phyloP scores from a whole-genome alignment of 2,113 vertebrate species.

The Acinonyx jubatus region DNA sequence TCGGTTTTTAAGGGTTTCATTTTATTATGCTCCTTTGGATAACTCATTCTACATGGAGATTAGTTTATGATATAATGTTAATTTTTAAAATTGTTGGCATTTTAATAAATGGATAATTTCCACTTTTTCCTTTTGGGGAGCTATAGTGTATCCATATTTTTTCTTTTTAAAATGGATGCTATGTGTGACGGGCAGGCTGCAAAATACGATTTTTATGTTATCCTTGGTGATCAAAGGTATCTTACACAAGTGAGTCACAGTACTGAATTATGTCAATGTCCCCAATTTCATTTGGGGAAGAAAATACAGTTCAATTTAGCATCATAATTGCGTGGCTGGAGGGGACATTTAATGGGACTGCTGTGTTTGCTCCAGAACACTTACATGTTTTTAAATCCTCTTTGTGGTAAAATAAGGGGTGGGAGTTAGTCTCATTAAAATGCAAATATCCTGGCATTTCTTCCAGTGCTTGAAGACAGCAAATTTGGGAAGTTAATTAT shows the following conservation, averaged over 20 bases:
- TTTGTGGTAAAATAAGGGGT: neutral
- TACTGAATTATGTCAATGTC: neutral
- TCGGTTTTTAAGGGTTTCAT: slow-evolving; percentile 37
- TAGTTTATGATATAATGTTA: slow-evolving; percentile 2
- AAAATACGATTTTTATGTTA: slow-evolving; percentile 3
- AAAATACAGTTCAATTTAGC: neutral
- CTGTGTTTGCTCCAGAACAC: neutral
- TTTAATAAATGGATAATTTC: slow-evolving; percentile 8
- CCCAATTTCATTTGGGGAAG: neutral
- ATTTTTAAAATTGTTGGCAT: neutral
- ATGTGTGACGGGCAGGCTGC: neutral
- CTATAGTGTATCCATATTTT: slow-evolving; percentile 16
- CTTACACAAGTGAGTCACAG: slow-evolving; percentile 16
- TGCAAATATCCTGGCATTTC: slow-evolving; percentile 13
- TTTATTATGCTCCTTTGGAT: slow-evolving; percentile 40
- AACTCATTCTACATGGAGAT: slow-evolving; percentile 29
- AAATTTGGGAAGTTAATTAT: neutral
- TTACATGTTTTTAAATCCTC: neutral
- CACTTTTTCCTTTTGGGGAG: neutral
- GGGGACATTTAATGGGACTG: neutral
- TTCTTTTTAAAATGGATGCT: slow-evolving; percentile 25
- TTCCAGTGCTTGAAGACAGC: neutral
- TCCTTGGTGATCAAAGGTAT: slow-evolving; percentile 40
- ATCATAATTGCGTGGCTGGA: neutral
- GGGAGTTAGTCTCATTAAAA: neutral